A percentile compares a stretch with the other conserved stretches of the same genome.
Conservation (phyloP, 2,888 invertebrate genomes). For the Xanthia icteritia region DNA sequence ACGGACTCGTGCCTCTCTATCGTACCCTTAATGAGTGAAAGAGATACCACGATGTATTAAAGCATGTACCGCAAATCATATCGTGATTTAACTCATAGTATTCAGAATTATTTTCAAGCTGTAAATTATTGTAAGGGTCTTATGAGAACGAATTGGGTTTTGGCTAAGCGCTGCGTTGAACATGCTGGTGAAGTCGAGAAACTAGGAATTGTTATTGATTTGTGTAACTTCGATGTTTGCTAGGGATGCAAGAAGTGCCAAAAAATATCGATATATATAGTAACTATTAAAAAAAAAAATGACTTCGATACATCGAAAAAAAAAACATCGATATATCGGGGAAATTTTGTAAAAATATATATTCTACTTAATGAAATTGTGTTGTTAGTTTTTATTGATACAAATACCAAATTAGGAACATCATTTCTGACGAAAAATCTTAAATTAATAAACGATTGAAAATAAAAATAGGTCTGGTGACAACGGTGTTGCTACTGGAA, state of each 20-base stretch:
- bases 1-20: constrained; percentile 42
- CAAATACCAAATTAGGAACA: too few relatives aligned
- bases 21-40: constrained; percentile 32
- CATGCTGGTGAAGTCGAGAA: constrained; percentile 13
- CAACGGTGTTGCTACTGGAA: too few relatives aligned
- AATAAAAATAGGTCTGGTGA: too few relatives aligned
- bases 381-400: too few relatives aligned
- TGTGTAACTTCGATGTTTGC: constrained; percentile 13
- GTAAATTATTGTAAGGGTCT: constrained; percentile 57
- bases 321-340: too few relatives aligned
- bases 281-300: too few relatives aligned
- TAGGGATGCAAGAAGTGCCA: not conserved
- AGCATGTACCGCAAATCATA: constrained; percentile 55
- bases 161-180: constrained; percentile 25
- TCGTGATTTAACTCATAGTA: constrained; percentile 53
- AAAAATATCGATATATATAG: too few relatives aligned
- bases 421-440: too few relatives aligned
- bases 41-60: constrained; percentile 49
- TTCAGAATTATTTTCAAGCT: constrained; percentile 60
- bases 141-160: constrained; percentile 55
- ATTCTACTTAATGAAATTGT: too few relatives aligned
- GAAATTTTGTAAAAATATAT: too few relatives aligned
- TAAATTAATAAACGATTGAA: too few relatives aligned
- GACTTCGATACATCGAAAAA: too few relatives aligned
- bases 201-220: constrained; percentile 23